Evolutionary conservation across 2,888 invertebrate species (phyloP).

Genomic region (Nomada flava): DNA sequence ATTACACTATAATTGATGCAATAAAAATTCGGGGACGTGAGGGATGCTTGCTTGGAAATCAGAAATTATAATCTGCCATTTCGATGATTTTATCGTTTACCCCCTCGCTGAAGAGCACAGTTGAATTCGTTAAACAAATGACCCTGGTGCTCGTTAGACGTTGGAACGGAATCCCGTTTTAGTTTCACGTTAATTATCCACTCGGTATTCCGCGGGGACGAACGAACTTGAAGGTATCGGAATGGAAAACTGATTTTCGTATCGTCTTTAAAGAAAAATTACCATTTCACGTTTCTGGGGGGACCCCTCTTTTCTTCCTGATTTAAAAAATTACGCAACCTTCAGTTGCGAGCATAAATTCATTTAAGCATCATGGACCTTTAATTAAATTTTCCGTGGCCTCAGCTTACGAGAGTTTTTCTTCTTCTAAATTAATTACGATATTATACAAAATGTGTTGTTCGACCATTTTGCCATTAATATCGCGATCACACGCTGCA

Average conservation of each 20-base stretch:
- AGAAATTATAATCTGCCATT: not conserved
- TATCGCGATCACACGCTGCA: no score
- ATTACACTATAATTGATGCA: no score
- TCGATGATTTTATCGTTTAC: not conserved
- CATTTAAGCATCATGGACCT: no score
- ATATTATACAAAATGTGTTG: no score
- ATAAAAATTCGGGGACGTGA: not conserved
- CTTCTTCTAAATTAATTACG: no score
- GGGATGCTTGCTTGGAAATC: not conserved
- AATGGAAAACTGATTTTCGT: not conserved
- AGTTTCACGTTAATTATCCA: constrained; percentile 33
- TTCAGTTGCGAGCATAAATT: no score
- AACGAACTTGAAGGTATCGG: not conserved
- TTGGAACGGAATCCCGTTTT: constrained; percentile 22
- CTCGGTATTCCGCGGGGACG: constrained; percentile 1
- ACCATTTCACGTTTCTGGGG: not conserved
- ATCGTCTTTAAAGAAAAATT: not conserved
- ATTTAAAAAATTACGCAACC: not conserved
- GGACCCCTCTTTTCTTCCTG: not conserved
- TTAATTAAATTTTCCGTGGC: no score
- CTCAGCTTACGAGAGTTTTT: no score
- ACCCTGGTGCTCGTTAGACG: constrained; percentile 29
- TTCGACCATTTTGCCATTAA: no score
- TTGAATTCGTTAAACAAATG: constrained; percentile 32
- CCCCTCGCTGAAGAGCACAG: not conserved